phyloP scores from a whole-genome alignment of 1,140 invertebrate genomes.

The Leptoteleia sp. region DNA sequence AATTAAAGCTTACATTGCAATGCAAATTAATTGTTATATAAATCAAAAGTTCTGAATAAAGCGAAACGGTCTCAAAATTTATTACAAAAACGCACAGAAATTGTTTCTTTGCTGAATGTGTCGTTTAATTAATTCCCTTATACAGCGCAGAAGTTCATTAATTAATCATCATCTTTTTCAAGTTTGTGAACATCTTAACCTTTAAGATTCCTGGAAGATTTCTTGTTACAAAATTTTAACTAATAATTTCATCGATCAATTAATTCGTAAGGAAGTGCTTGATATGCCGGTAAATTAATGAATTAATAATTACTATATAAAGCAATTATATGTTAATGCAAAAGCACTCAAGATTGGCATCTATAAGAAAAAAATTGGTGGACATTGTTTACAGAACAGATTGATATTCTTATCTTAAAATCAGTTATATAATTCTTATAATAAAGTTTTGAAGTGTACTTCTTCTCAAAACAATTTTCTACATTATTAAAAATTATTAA shows the following conservation, averaged over 20 bases:
- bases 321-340: not conserved
- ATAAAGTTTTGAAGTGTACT: too few relatives aligned
- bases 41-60: not conserved
- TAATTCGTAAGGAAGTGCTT: not conserved
- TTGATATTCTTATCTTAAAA: too few relatives aligned
- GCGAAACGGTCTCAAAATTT: not conserved
- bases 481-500: too few relatives aligned
- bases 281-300: slow-evolving; percentile 1
- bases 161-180: slow-evolving; percentile 20
- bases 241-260: slow-evolving; percentile 11
- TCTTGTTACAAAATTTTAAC: slow-evolving; percentile 17
- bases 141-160: not conserved
- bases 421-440: too few relatives aligned
- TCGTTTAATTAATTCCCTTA: slow-evolving; percentile 11
- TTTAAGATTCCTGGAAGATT: slow-evolving; percentile 15
- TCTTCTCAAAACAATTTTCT: too few relatives aligned
- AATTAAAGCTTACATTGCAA: not conserved
- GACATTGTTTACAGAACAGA: too few relatives aligned
- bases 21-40: not conserved
- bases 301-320: slow-evolving; percentile 16
- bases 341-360: not conserved
- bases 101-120: not conserved
- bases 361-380: too few relatives aligned
- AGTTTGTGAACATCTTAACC: slow-evolving; percentile 19
- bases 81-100: not conserved